Evolutionary conservation across 2,888 invertebrate genomes (phyloP).

Genomic region (Dynastes maya): DNA sequence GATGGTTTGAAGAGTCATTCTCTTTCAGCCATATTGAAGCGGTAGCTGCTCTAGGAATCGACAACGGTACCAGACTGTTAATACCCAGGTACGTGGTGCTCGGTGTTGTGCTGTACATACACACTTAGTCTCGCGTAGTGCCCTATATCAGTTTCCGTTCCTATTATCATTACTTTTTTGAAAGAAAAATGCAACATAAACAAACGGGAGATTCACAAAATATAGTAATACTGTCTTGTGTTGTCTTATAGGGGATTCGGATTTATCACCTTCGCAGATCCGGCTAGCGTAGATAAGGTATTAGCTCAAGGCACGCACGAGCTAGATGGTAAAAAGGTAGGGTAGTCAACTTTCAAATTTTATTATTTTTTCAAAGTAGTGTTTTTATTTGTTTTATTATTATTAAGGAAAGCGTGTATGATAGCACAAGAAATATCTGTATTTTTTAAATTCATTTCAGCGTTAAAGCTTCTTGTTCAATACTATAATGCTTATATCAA

Average conservation of each 20-base stretch:
- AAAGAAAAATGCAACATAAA: constrained; percentile 15
- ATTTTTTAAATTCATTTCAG: too few relatives aligned
- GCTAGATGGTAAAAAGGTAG: constrained; percentile 99
- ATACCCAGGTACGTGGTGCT: constrained; percentile 73
- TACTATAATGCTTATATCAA: too few relatives aligned
- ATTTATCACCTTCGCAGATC: constrained; percentile 99
- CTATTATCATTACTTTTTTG: constrained; percentile 36
- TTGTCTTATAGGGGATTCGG: constrained; percentile 94
- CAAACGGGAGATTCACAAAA: constrained; percentile 34
- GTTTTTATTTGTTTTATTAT: constrained; percentile 16
- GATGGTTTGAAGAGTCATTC: constrained; percentile 72
- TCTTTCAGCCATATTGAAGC: constrained; percentile 72
- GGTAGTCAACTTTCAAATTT: constrained; percentile 62
- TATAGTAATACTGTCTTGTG: constrained; percentile 66
- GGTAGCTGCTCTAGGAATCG: constrained; percentile 71
- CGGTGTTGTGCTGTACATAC: constrained; percentile 65
- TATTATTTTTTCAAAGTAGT: constrained; percentile 42
- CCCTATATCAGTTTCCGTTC: constrained; percentile 61
- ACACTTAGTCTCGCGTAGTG: constrained; percentile 62
- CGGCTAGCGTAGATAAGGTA: constrained; percentile 99
- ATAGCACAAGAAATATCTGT: not conserved
- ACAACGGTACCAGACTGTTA: constrained; percentile 72
- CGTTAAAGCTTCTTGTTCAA: too few relatives aligned
- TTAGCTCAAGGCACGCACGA: constrained; percentile 98
- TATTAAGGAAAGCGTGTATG: constrained; percentile 16